Percentiles rank a stretch among this genome's conserved stretches.
phyloP scores from a whole-genome alignment of 1,140 invertebrate genomes.

The Ericerus pela region DNA sequence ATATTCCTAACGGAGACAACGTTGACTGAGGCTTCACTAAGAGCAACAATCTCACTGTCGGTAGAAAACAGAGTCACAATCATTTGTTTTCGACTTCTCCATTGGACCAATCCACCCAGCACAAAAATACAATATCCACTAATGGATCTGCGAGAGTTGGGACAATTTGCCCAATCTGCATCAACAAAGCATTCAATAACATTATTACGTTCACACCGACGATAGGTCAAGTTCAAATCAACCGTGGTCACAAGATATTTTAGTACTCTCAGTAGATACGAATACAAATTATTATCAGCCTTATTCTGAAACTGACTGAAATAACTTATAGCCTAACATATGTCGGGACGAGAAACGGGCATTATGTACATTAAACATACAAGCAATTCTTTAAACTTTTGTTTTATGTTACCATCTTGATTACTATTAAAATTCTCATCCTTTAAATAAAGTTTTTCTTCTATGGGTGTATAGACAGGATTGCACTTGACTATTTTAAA shows the following conservation, averaged over 20 bases:
- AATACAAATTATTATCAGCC: not conserved
- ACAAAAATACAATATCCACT: constrained; percentile 22
- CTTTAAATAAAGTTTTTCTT: too few relatives aligned
- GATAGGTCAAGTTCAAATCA: not conserved
- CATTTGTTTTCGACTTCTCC: constrained; percentile 22
- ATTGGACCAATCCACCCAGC: constrained; percentile 16
- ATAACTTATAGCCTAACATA: constrained; percentile 21
- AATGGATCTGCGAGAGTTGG: constrained; percentile 24
- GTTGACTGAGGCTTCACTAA: too few relatives aligned
- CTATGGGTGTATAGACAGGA: too few relatives aligned
- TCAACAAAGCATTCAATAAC: constrained; percentile 27
- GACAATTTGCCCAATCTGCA: constrained; percentile 27
- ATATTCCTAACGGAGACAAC: too few relatives aligned
- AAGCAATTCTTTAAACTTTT: constrained; percentile 28
- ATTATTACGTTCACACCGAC: not conserved
- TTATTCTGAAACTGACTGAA: constrained; percentile 14
- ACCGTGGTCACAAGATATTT: not conserved
- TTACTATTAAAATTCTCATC: not conserved
- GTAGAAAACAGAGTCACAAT: constrained; percentile 22
- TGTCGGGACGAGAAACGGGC: constrained; percentile 30
- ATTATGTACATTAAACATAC: constrained; percentile 30
- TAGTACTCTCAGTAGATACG: not conserved
- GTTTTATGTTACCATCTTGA: too few relatives aligned
- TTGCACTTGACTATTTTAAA: too few relatives aligned
- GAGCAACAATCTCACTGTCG: constrained; percentile 25